Conservation (phyloP, 2,797 vertebrate genomes). For the Sebastes diaconus region DNA sequence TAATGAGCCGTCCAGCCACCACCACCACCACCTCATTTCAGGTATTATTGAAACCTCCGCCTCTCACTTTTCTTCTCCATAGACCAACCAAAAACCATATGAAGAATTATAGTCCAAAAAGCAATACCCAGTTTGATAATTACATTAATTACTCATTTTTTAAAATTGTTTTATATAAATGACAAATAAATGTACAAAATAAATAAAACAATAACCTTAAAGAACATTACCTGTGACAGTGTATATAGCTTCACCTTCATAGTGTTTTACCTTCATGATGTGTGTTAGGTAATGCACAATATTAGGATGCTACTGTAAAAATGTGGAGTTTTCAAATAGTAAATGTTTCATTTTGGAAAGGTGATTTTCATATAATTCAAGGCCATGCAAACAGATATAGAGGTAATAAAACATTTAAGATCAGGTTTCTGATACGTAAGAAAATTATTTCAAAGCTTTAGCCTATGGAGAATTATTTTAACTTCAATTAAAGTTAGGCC, state of each 20-base stretch:
- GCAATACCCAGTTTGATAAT: not conserved
- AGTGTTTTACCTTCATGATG: not conserved
- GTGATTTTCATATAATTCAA: not conserved
- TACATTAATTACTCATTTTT: not conserved
- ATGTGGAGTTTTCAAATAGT: not conserved
- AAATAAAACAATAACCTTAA: not conserved
- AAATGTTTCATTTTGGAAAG: not conserved
- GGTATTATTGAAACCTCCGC: constrained; percentile 60
- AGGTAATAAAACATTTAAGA: not conserved
- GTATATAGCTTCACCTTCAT: not conserved
- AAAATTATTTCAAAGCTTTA: not conserved
- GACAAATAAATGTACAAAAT: not conserved
- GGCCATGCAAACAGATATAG: not conserved
- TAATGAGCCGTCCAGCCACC: constrained; percentile 74
- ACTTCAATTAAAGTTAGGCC: not conserved
- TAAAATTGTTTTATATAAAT: not conserved
- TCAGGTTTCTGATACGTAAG: not conserved
- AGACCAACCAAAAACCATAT: not conserved
- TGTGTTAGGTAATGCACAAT: not conserved
- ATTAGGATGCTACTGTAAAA: not conserved
- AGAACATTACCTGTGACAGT: not conserved
- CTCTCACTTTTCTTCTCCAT: constrained; percentile 27
- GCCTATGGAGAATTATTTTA: not conserved
- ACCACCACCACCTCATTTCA: constrained; percentile 65
- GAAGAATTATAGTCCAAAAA: not conserved